A percentile compares a stretch with the other conserved stretches of the same genome.
These are phyloP conservation scores for Malurus elegans DNA, from an alignment of 2,113 vertebrate genomes.

Conservation along the genomic window DNA sequence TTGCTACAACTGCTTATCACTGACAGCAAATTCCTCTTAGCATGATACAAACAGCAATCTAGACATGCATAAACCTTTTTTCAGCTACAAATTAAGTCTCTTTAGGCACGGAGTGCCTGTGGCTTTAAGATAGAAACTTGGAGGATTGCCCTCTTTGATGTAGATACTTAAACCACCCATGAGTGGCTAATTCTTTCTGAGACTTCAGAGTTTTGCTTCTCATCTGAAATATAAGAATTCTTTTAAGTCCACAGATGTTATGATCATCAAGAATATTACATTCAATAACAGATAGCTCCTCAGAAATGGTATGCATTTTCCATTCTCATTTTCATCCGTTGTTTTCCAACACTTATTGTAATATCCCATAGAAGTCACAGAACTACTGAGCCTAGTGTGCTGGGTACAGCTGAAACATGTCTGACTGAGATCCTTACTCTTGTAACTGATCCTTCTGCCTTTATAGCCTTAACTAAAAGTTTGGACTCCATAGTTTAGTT, in stretches of 20 bases:
- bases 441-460: neutral
- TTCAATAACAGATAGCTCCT: neutral
- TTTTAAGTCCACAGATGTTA: neutral
- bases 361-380: neutral
- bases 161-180: neutral
- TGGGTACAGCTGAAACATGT: rapidly evolving
- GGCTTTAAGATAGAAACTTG: neutral
- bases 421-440: neutral
- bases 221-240: neutral
- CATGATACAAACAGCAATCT: neutral
- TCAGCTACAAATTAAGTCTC: neutral
- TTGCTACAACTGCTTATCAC: neutral
- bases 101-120: neutral
- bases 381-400: neutral
- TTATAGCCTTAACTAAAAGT: neutral
- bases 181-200: neutral
- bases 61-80: neutral
- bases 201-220: neutral
- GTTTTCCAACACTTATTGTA: neutral
- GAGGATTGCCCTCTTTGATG: neutral
- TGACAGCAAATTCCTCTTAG: neutral
- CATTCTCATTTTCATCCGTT: neutral
- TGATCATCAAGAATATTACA: neutral
- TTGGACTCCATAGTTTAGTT: neutral
- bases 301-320: neutral